Conservation (phyloP, 2,113 vertebrate species). For the Stegastes partitus region DNA sequence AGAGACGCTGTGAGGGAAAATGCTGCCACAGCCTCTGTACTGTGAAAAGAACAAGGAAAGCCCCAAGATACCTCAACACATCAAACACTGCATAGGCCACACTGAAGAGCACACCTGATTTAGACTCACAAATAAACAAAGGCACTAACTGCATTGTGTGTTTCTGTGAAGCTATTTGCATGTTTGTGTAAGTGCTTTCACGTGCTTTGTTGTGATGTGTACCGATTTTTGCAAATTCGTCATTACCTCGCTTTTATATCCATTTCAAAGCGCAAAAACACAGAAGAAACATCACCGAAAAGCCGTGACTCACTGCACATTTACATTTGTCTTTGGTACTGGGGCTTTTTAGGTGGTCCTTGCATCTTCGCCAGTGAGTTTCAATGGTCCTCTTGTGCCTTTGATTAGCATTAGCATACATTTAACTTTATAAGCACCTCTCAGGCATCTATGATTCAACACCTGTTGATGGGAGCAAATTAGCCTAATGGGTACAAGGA, state of each 20-base stretch:
- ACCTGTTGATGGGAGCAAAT: conserved; percentile 62
- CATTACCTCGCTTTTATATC: conserved; percentile 16
- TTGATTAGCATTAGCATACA: conserved; percentile 75
- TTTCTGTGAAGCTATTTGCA: conserved; percentile 12
- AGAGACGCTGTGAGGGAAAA: conserved; percentile 1
- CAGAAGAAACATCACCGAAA: conserved; percentile 20
- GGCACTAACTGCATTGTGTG: conserved; percentile 34
- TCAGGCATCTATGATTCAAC: conserved; percentile 54
- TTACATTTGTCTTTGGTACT: conserved; percentile 22
- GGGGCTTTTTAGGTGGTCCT: conserved; percentile 44
- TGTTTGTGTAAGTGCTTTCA: conserved; percentile 29
- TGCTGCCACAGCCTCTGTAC: conserved; percentile 4
- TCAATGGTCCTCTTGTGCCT: conserved; percentile 56
- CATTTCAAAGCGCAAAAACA: conserved; percentile 43
- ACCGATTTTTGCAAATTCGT: conserved; percentile 20
- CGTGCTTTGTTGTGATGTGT: conserved; percentile 30
- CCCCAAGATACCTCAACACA: conserved; percentile 45
- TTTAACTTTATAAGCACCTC: conserved; percentile 64
- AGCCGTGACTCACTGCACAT: conserved; percentile 30
- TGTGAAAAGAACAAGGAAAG: conserved; percentile 48
- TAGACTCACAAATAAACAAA: conserved; percentile 58
- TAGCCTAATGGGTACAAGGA: conserved; percentile 63
- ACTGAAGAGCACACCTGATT: conserved; percentile 56
- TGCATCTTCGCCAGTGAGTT: conserved; percentile 46
- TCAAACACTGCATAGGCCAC: conserved; percentile 47